Evolutionary conservation across 2,113 vertebrate species (phyloP).

Genomic region (Crotophaga sulcirostris): DNA sequence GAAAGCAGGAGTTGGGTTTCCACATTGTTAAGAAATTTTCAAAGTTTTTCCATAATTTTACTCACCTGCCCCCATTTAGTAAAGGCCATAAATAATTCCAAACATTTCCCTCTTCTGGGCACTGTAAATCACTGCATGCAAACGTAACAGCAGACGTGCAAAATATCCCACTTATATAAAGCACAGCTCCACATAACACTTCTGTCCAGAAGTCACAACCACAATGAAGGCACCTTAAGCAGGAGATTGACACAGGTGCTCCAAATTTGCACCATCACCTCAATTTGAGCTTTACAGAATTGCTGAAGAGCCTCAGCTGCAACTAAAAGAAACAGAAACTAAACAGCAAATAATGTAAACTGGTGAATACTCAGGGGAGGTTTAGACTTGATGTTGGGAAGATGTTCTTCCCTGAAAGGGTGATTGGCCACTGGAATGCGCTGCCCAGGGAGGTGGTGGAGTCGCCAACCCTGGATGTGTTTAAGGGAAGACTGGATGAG

Average conservation of each 20-base stretch:
- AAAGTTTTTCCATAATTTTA: not conserved
- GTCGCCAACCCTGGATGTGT: no score
- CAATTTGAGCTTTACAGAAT: not conserved
- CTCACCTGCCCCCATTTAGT: not conserved
- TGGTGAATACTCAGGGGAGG: no score
- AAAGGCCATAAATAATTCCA: not conserved
- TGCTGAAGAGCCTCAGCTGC: not conserved
- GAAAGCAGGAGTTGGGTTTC: not conserved
- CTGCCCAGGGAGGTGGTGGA: no score
- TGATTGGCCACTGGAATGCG: no score
- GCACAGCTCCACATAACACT: not conserved
- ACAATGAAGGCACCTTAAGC: not conserved
- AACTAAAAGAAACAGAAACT: not conserved
- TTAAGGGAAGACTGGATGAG: no score
- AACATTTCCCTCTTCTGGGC: not conserved
- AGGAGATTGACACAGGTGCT: not conserved
- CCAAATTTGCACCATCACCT: not conserved
- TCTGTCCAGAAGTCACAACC: not conserved
- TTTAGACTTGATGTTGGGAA: no score
- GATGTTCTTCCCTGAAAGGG: no score
- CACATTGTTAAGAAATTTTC: not conserved
- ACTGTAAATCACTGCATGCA: not conserved
- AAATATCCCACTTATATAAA: not conserved
- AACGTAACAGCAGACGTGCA: not conserved
- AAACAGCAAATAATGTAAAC: no score